A percentile compares a stretch with the other conserved stretches of the same genome.
Evolutionary conservation across 1,140 invertebrate species (phyloP).

Genomic region (Brachionus koreanus): DNA sequence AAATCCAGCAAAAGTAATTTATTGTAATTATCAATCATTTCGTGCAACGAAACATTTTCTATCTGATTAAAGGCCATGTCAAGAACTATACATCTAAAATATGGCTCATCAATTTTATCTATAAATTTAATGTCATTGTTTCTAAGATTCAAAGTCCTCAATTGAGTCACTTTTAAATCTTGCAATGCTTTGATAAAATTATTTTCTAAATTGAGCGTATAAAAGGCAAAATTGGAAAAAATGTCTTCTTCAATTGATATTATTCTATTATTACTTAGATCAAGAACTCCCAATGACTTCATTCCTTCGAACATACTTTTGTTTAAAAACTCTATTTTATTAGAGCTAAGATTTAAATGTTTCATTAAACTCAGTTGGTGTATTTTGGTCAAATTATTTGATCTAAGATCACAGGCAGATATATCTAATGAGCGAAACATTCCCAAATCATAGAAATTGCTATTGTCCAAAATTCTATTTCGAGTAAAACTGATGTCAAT

Average conservation of each 20-base stretch:
- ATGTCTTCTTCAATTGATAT: not conserved
- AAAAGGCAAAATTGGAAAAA: not conserved
- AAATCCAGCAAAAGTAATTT: not conserved
- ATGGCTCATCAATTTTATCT: not conserved
- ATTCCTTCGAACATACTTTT: not conserved
- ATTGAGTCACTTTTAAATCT: not conserved
- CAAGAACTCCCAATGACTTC: not conserved
- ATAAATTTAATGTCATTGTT: not conserved
- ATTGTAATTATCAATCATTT: not conserved
- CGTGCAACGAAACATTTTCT: not conserved
- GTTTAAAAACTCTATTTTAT: not conserved
- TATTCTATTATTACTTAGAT: not conserved
- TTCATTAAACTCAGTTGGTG: not conserved
- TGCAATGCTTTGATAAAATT: not conserved
- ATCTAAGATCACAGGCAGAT: not conserved
- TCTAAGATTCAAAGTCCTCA: not conserved
- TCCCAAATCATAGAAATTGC: not conserved
- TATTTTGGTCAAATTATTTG: not conserved
- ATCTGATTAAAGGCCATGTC: not conserved
- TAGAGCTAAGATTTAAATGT: not conserved
- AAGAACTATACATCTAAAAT: not conserved
- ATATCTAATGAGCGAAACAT: not conserved
- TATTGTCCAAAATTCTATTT: not conserved
- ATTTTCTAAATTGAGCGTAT: not conserved
- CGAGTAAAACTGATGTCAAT: not conserved